Conservation (phyloP, 1,140 invertebrate genomes). For the Lamellibrachia luymesi region DNA sequence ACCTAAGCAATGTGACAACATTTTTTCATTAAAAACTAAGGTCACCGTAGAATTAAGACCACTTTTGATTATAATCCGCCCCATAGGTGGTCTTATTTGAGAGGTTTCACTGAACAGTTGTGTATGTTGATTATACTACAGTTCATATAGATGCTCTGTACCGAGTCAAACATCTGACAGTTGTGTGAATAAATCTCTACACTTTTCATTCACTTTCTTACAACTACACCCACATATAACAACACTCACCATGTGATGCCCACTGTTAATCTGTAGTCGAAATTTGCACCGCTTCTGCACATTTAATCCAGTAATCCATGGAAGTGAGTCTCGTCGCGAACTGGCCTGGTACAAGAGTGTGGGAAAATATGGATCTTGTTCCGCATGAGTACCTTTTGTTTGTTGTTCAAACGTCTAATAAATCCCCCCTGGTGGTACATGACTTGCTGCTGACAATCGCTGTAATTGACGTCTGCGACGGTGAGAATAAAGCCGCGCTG, state of each 20-base stretch:
- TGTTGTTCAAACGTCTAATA: background rate
- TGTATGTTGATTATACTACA: background rate
- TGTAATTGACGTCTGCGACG: background rate
- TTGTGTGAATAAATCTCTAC: background rate
- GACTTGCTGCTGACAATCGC: background rate
- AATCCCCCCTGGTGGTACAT: constrained; percentile 3
- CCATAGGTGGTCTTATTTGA: background rate
- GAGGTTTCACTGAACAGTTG: background rate
- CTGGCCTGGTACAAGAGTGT: background rate
- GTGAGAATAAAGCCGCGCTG: background rate
- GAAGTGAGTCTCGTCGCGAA: background rate
- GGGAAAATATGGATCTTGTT: background rate
- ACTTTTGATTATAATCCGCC: background rate
- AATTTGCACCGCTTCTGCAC: constrained; percentile 3
- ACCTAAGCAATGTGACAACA: background rate
- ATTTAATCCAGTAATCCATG: constrained; percentile 1
- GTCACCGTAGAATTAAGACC: background rate
- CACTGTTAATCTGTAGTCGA: background rate
- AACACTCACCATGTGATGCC: background rate
- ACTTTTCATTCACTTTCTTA: background rate
- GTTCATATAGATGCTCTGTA: background rate
- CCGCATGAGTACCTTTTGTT: constrained; percentile 4
- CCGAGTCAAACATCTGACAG: background rate
- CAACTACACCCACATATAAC: background rate
- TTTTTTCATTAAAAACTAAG: background rate